These are phyloP conservation scores for Smittia sp. DNA, from an alignment of 2,888 invertebrate species.

Conservation along the genomic window DNA sequence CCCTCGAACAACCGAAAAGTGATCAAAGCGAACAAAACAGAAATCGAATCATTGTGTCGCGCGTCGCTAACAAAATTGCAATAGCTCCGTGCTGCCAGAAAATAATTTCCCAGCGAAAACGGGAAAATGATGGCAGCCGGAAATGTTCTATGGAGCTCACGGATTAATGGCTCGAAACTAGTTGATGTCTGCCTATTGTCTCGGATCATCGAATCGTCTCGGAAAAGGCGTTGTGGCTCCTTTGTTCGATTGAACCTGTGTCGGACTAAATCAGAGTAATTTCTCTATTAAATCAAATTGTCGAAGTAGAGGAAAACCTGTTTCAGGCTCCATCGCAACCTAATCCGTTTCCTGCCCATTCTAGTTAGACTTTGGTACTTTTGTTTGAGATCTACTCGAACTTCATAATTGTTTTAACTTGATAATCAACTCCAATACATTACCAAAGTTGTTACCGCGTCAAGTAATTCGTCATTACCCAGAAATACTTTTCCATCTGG, in stretches of 20 bases:
- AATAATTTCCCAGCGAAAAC: too few relatives aligned
- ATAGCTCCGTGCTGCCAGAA: not conserved
- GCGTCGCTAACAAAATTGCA: slow-evolving; percentile 3
- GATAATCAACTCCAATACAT: not conserved
- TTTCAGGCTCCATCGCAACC: not conserved
- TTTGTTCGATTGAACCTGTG: not conserved
- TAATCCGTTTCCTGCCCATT: slow-evolving; percentile 2
- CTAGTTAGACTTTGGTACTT: not conserved
- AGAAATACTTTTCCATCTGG: not conserved
- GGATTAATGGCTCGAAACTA: not conserved
- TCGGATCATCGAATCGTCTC: not conserved
- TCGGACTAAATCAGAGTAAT: not conserved
- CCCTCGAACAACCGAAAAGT: not conserved
- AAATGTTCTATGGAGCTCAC: not conserved
- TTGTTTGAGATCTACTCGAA: not conserved
- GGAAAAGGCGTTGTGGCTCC: not conserved
- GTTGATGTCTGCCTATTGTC: not conserved
- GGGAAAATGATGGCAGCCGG: too few relatives aligned
- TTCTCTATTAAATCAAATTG: not conserved
- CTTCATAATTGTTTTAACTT: not conserved
- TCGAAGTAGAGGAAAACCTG: too few relatives aligned
- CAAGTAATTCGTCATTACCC: not conserved
- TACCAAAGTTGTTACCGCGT: too few relatives aligned
- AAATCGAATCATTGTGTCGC: not conserved
- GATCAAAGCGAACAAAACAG: not conserved